Percentiles rank a stretch among this genome's conserved stretches.
These are phyloP conservation scores for Spodoptera exigua DNA, from an alignment of 2,888 invertebrate genomes.

Conservation along the genomic window DNA sequence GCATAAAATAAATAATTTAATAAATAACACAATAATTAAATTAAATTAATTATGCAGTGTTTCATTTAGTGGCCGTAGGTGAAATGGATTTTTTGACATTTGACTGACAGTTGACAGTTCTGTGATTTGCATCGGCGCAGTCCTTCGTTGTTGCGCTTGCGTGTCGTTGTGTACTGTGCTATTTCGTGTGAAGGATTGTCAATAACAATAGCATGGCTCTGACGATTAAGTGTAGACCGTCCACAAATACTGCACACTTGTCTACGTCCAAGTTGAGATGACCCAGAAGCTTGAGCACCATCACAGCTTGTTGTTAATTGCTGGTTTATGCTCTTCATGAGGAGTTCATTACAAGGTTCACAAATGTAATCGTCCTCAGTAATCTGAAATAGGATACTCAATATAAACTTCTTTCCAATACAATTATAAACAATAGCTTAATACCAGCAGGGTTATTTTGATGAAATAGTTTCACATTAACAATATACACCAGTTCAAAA, in stretches of 20 bases:
- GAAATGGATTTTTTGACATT: too few species aligned
- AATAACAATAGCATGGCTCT: constrained; percentile 17
- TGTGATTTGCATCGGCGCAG: too few species aligned
- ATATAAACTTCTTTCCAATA: constrained; percentile 11
- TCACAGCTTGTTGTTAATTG: constrained; percentile 6
- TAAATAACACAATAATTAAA: too few species aligned
- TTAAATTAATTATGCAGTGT: too few species aligned
- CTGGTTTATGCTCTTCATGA: too few species aligned
- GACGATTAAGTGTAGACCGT: constrained; percentile 17
- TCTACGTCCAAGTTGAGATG: constrained; percentile 7
- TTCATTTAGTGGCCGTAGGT: too few species aligned
- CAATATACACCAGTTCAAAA: constrained; percentile 9
- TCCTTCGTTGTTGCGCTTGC: too few species aligned
- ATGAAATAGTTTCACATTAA: constrained; percentile 6
- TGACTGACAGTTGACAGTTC: too few species aligned
- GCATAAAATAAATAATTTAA: too few species aligned
- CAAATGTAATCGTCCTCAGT: constrained; percentile 22
- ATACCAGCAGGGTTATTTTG: too few species aligned
- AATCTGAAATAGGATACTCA: constrained; percentile 19
- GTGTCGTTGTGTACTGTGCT: too few species aligned
- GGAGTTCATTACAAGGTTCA: constrained; percentile 22
- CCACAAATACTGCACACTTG: constrained; percentile 25
- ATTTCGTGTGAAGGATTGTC: constrained; percentile 30
- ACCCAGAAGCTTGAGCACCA: constrained; percentile 20
- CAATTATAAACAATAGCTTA: constrained; percentile 7